These are phyloP conservation scores for Camarhynchus parvulus DNA, from an alignment of 2,113 vertebrate species.

Conservation along the genomic window DNA sequence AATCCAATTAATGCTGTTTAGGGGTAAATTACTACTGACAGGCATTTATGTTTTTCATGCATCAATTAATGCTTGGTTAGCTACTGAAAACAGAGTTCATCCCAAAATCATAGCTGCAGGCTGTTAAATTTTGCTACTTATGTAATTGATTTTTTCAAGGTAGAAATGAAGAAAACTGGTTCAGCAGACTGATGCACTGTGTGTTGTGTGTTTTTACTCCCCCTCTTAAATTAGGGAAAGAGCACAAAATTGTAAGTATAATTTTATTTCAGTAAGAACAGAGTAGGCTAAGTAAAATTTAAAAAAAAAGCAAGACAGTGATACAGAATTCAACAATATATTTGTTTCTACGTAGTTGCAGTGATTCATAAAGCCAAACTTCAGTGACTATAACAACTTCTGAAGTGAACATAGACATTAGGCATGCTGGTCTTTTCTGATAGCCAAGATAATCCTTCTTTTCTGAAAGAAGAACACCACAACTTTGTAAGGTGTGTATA, in stretches of 20 bases:
- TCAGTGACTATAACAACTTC: background rate
- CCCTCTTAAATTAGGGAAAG: conserved; percentile 12
- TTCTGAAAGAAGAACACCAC: background rate
- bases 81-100: conserved; percentile 61
- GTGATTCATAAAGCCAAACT: background rate
- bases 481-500: background rate
- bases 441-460: background rate
- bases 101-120: conserved; percentile 51
- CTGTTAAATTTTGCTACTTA: conserved; percentile 53
- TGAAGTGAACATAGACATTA: background rate
- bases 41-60: conserved; percentile 53
- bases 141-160: conserved; percentile 57
- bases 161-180: conserved; percentile 28
- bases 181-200: background rate
- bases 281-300: background rate
- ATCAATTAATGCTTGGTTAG: conserved; percentile 60
- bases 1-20: conserved; percentile 57
- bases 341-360: background rate
- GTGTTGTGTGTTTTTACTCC: background rate
- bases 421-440: background rate
- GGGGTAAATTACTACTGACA: conserved; percentile 64
- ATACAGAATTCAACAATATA: background rate
- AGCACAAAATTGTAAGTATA: background rate
- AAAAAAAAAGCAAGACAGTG: background rate
- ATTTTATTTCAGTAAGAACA: conserved; percentile 17